These are phyloP conservation scores for Alsophila aescularia DNA, from an alignment of 2,888 invertebrate species.

Conservation along the genomic window DNA sequence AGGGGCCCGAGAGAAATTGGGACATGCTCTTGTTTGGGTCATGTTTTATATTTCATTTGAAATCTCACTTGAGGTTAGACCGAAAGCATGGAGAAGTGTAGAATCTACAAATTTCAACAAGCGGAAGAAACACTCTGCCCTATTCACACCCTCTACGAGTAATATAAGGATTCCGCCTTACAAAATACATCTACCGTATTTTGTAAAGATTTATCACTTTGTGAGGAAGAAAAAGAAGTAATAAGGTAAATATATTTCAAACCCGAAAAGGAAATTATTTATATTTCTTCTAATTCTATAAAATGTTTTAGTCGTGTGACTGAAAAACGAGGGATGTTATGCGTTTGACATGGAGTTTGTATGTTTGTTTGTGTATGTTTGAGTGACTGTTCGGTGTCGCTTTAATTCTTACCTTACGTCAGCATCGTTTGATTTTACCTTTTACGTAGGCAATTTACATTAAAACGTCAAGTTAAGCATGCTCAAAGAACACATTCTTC, in stretches of 20 bases:
- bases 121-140: conserved; percentile 24
- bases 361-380: no score
- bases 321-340: no score
- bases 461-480: neutral
- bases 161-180: conserved; percentile 23
- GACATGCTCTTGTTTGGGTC: neutral
- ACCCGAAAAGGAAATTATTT: no score
- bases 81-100: conserved; percentile 9
- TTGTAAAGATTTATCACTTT: conserved; percentile 20
- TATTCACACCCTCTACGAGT: conserved; percentile 17
- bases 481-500: conserved; percentile 20
- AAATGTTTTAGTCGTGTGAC: no score
- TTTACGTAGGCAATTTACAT: no score
- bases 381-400: no score
- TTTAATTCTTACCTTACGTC: no score
- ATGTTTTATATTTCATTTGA: conserved; percentile 4
- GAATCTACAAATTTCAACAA: conserved; percentile 26
- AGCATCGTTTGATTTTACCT: neutral
- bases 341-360: no score
- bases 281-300: no score
- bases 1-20: neutral
- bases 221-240: conserved; percentile 9
- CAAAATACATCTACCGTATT: conserved; percentile 22
- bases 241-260: neutral
- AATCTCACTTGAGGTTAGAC: conserved; percentile 10